These are phyloP conservation scores for Torymus aiolomorphi DNA, from an alignment of 2,888 invertebrate species.

Conservation along the genomic window DNA sequence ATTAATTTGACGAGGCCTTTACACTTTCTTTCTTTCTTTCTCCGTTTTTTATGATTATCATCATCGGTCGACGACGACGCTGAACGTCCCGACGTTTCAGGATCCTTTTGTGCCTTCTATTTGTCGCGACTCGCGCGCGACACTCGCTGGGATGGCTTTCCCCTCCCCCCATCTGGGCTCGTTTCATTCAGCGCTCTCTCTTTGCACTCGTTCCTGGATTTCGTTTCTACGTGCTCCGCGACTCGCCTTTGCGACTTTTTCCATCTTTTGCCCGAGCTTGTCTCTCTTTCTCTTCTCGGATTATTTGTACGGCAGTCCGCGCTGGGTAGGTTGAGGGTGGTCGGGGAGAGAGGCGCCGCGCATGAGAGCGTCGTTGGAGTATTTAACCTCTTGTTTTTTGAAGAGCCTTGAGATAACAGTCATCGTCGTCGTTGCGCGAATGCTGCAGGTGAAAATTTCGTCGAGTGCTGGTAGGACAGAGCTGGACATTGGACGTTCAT, in stretches of 20 bases:
- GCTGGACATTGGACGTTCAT: not conserved
- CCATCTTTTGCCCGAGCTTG: not conserved
- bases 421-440: not conserved
- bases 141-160: constrained; percentile 8
- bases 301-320: constrained; percentile 32
- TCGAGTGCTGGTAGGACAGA: constrained; percentile 1
- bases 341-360: not conserved
- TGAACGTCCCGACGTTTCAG: constrained; percentile 30
- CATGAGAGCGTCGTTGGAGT: constrained; percentile 18
- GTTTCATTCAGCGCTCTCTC: not conserved
- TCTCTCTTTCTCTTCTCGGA: constrained; percentile 1
- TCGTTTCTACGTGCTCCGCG: not conserved
- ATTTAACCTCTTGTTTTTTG: constrained; percentile 52
- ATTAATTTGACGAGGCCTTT: constrained; percentile 47
- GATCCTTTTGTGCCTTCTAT: constrained; percentile 21
- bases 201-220: constrained; percentile 38
- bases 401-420: constrained; percentile 43
- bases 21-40: constrained; percentile 10
- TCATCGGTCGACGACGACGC: constrained; percentile 14
- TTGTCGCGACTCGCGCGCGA: constrained; percentile 5
- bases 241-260: not conserved
- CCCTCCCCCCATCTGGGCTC: constrained; percentile 1
- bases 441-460: not conserved
- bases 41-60: constrained; percentile 29
- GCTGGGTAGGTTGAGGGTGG: too few relatives aligned